Evolutionary conservation across 2,113 vertebrate species (phyloP), one percentile per base, ranked within the genome.

Genomic region (Pelodiscus sinensis): DNA sequence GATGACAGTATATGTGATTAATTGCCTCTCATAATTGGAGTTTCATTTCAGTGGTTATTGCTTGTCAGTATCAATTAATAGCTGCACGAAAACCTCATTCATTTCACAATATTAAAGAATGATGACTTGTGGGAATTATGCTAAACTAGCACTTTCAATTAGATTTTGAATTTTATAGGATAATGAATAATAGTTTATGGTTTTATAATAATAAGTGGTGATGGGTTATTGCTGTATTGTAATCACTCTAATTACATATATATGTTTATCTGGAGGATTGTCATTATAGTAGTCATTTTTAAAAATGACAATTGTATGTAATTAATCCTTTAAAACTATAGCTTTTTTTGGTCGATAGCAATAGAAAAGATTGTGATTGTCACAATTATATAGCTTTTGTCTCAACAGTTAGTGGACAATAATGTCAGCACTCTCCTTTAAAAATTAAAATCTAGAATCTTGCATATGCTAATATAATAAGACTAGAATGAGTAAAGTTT

Each of bases 11-110:
- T 98, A 98, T 98, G 96, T 98, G 98, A 98, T 98, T 98, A 98
- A 99, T 98, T 97, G 96, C 96, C 92, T 90, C 95, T 97, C 97
- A 97, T 98, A 98, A 98, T 98, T 98, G 94, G 96, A 97, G 97
- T 97, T 98, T 97, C 97, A 97, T 98, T 98, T 97, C 97, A 98
- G 95, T 97, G 97, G 96, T 98, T 98, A 98, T 97, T 98, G 97
- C 98, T 98, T 98, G 98, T 98, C 98, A 98, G 96, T 96, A 97
- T 97, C 98, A 98, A 97, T 98, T 98, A 98, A 98, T 98, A 98
- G 97, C 96, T 97, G 89, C 95, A 98, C 95, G 90, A 97, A 97
- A 97, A 57, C 22, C 93, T 96, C 96, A 97, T 98, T 97, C 96
- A 97, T 98, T 98, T 96, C 91, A 96, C 94, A 97, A 94, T 97